Percentiles rank a stretch among this genome's conserved stretches.
phyloP scores from a whole-genome alignment of 2,113 vertebrate species.

The Lontra canadensis region DNA sequence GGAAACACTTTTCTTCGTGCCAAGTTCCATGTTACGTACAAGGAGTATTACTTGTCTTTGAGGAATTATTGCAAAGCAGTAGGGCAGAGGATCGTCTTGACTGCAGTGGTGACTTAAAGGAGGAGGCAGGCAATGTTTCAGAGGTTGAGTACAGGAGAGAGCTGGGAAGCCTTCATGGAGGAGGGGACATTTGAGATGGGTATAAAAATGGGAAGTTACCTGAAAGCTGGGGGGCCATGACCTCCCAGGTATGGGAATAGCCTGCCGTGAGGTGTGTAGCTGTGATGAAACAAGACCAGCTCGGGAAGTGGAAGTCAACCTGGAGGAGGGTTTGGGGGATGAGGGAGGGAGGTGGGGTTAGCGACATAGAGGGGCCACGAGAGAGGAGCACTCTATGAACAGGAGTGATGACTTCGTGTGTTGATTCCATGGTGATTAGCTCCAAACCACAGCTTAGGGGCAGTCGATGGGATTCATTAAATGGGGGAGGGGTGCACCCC shows the following conservation, averaged over 20 bases:
- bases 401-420: neutral
- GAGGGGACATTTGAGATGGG: neutral
- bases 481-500: neutral
- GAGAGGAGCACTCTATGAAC: neutral
- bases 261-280: neutral
- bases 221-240: neutral
- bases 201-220: conserved; percentile 12
- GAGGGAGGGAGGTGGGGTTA: neutral
- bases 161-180: neutral
- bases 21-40: neutral
- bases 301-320: neutral
- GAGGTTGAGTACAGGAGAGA: neutral
- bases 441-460: neutral
- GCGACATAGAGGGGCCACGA: rapidly evolving
- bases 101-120: neutral
- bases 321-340: neutral
- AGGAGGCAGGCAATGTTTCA: neutral
- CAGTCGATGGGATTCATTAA: neutral
- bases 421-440: neutral
- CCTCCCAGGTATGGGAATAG: neutral
- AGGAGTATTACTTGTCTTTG: neutral
- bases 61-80: neutral
- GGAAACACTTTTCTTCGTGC: neutral
- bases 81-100: neutral
- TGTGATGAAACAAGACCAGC: neutral